phyloP scores from a whole-genome alignment of 1,140 invertebrate species.

The Drosophila pachea region DNA sequence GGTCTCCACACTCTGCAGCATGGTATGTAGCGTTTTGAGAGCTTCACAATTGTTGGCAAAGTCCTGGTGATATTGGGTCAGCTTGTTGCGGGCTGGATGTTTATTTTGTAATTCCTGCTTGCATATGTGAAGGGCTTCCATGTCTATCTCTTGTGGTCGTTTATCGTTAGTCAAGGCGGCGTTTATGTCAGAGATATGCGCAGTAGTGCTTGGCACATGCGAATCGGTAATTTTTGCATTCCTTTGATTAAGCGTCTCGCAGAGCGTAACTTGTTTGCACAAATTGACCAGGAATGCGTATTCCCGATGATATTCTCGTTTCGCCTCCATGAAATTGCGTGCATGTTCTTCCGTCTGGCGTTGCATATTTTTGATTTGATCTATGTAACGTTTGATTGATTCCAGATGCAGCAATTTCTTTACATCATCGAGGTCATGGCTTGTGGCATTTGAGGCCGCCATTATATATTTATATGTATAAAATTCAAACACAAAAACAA shows the following conservation, averaged over 20 bases:
- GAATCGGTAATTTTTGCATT: background rate
- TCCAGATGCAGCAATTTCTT: conserved; percentile 61
- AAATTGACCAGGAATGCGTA: conserved; percentile 33
- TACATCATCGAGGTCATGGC: conserved; percentile 46
- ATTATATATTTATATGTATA: background rate
- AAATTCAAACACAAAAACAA: background rate
- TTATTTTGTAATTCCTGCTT: conserved; percentile 20
- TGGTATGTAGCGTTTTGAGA: conserved; percentile 11
- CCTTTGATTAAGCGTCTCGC: conserved; percentile 17
- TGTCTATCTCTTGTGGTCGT: conserved; percentile 13
- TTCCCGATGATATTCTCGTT: conserved; percentile 48
- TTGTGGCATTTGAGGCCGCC: background rate
- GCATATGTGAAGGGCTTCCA: conserved; percentile 19
- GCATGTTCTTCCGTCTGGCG: conserved; percentile 64
- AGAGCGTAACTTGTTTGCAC: conserved; percentile 27
- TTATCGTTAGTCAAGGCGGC: conserved; percentile 29
- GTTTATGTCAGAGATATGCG: background rate
- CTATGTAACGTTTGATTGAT: conserved; percentile 51
- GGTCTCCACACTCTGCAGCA: conserved; percentile 44
- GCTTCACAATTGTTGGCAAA: conserved; percentile 36
- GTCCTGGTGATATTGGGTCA: conserved; percentile 40
- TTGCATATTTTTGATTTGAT: conserved; percentile 46
- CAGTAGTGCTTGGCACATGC: background rate
- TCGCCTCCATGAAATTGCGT: conserved; percentile 41
- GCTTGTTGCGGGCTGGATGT: conserved; percentile 26